Evolutionary conservation across 2,113 vertebrate genomes (phyloP).

Genomic region (Manacus vitellinus): DNA sequence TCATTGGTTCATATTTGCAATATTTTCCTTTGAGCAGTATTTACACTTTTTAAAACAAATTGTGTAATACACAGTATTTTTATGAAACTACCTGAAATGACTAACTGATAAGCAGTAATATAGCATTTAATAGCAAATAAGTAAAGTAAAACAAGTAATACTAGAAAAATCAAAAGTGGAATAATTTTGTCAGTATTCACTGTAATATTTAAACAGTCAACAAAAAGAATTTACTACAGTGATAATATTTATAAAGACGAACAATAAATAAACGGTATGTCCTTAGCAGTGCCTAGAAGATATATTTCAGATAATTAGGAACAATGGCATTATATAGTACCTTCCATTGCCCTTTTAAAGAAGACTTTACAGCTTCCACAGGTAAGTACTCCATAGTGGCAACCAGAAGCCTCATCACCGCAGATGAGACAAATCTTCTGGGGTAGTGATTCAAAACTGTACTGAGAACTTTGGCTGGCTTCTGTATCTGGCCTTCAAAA

Average conservation of each 20-base stretch:
- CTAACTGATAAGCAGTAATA: background rate
- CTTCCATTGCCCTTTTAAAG: slow-evolving; percentile 98
- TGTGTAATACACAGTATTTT: background rate
- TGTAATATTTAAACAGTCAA: background rate
- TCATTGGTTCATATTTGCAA: background rate
- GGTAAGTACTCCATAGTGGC: slow-evolving; percentile 96
- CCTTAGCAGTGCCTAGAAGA: background rate
- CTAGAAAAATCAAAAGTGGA: background rate
- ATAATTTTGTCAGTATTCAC: background rate
- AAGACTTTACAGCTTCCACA: slow-evolving; percentile 99
- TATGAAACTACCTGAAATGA: background rate
- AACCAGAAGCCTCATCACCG: slow-evolving; percentile 95
- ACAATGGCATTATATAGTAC: slow-evolving; percentile 70
- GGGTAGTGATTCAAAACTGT: slow-evolving; percentile 81
- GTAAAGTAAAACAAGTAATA: background rate
- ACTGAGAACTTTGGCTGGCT: slow-evolving; percentile 74
- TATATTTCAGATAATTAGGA: background rate
- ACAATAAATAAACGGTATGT: background rate
- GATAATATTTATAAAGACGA: background rate
- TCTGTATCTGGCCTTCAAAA: slow-evolving; percentile 76
- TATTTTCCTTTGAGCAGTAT: background rate
- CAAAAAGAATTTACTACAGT: background rate
- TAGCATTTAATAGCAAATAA: background rate
- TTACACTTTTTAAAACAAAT: background rate
- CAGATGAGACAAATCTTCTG: slow-evolving; percentile 95